Evolutionary conservation across 2,888 invertebrate genomes (phyloP).

Genomic region (Muschampia plurimacula): DNA sequence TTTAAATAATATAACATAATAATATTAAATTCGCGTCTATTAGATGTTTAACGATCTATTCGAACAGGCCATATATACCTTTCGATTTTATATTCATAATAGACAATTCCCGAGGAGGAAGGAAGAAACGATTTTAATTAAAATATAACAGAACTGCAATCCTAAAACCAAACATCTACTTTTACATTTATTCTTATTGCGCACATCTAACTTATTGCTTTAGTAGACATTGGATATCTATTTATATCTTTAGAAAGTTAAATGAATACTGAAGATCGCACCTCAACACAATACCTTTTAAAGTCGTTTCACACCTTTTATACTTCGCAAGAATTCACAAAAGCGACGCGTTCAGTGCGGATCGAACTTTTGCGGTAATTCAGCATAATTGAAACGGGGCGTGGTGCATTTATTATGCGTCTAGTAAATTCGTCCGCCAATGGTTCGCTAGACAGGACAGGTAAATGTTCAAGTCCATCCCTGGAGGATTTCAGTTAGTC

Average conservation of each 20-base stretch:
- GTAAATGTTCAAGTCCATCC: constrained; percentile 40
- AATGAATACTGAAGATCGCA: too few relatives aligned
- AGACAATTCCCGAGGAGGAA: constrained; percentile 4
- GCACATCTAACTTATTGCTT: constrained; percentile 9
- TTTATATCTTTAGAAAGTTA: too few relatives aligned
- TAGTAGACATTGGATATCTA: not conserved
- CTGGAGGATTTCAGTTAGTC: constrained; percentile 66
- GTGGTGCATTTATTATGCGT: constrained; percentile 65
- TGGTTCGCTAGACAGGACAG: constrained; percentile 50
- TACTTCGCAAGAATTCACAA: not conserved
- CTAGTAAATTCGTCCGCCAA: constrained; percentile 56
- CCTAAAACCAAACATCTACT: not conserved
- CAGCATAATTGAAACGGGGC: constrained; percentile 49
- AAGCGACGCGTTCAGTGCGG: not conserved
- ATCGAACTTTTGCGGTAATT: constrained; percentile 27
- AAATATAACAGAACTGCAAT: not conserved
- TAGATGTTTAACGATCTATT: not conserved
- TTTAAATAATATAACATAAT: too few relatives aligned
- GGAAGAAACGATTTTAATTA: not conserved
- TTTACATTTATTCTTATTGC: not conserved
- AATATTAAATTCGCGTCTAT: too few relatives aligned
- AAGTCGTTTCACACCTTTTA: constrained; percentile 13
- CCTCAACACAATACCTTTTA: constrained; percentile 1
- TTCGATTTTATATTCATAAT: constrained; percentile 11
- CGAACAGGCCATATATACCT: not conserved